A percentile compares a stretch with the other conserved stretches of the same genome.
phyloP scores from a whole-genome alignment of 2,888 invertebrate genomes.

The Homarus gammarus region DNA sequence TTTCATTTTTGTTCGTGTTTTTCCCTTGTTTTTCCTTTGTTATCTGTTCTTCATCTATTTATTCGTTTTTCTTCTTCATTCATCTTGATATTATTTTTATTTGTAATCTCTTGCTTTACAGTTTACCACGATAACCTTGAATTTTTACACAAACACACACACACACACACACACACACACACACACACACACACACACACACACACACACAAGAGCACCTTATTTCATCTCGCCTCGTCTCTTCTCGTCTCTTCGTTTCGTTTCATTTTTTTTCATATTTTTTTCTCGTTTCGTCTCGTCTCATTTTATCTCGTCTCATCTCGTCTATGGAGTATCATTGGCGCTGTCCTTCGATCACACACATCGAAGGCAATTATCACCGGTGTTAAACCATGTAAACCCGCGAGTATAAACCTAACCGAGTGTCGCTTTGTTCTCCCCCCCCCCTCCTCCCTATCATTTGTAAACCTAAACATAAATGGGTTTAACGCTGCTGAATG shows the following conservation, averaged over 20 bases:
- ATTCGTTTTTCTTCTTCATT: no score
- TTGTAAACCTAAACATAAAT: constrained; percentile 42
- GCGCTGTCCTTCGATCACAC: background rate
- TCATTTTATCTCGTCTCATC: background rate
- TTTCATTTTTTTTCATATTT: background rate
- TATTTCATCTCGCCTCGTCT: no score
- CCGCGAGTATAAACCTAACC: constrained; percentile 9
- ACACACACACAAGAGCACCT: no score
- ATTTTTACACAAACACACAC: no score
- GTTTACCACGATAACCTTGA: no score
- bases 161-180: no score
- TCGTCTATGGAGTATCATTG: background rate
- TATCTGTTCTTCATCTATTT: no score
- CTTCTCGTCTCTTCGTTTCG: background rate
- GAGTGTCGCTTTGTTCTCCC: background rate
- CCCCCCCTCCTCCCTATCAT: constrained; percentile 32
- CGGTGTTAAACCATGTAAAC: constrained; percentile 18
- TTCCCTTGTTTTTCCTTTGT: no score
- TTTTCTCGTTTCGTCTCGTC: background rate
- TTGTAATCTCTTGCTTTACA: no score
- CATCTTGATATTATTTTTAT: no score
- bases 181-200: no score
- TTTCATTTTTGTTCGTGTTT: no score
- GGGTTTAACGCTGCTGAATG: constrained; percentile 49
- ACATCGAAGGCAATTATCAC: background rate